phyloP scores from a whole-genome alignment of 1,140 invertebrate species.

The Harlomillsia oculata region DNA sequence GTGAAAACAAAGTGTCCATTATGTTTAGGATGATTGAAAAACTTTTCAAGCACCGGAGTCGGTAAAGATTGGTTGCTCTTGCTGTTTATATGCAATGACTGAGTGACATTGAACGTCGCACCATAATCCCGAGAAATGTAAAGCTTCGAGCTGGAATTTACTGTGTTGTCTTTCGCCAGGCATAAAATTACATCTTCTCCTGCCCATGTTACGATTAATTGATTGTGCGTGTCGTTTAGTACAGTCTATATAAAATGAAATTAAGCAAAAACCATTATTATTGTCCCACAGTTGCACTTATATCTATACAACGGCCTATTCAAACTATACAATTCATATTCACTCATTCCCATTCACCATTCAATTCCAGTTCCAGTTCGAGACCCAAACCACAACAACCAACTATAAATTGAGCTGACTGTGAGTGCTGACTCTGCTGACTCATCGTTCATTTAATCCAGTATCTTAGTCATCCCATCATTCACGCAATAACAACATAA shows the following conservation, averaged over 20 bases:
- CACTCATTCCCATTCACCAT: no score
- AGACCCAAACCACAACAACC: no score
- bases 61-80: conserved; percentile 36
- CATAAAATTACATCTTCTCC: conserved; percentile 79
- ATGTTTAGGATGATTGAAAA: conserved; percentile 69
- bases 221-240: conserved; percentile 74
- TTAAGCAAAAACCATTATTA: not conserved
- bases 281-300: no score
- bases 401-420: no score
- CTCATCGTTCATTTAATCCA: no score
- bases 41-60: conserved; percentile 56
- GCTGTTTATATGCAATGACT: conserved; percentile 47
- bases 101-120: conserved; percentile 61
- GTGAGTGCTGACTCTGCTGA: no score
- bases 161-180: conserved; percentile 55
- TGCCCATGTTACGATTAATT: conserved; percentile 82
- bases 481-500: no score
- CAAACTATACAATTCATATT: no score
- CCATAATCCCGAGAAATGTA: conserved; percentile 82
- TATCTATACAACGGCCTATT: no score
- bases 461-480: no score
- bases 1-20: conserved; percentile 73
- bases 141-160: conserved; percentile 53
- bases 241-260: conserved; percentile 39
- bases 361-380: no score